Percentiles rank a stretch among this genome's conserved stretches.
phyloP scores from a whole-genome alignment of 35 echinoderm and acorn worm genomes.

The Amphiura filiformis region DNA sequence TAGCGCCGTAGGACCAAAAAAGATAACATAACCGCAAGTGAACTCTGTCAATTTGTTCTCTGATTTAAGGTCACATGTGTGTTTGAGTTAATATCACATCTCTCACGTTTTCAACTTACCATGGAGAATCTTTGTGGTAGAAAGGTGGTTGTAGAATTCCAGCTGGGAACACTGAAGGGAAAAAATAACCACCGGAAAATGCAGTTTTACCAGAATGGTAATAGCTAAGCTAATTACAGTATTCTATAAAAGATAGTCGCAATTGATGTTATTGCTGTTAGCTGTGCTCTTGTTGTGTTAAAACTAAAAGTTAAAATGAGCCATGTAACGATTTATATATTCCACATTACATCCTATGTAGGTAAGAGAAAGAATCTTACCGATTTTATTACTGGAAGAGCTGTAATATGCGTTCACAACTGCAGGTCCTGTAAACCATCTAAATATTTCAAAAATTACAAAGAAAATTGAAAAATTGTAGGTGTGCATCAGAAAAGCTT shows the following conservation, averaged over 20 bases:
- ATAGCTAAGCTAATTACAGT: too few species aligned
- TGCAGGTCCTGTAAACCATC: conserved; percentile 72
- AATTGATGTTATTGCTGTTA: too few species aligned
- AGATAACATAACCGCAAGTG: too few species aligned
- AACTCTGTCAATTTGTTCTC: too few species aligned
- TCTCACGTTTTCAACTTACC: conserved; percentile 11
- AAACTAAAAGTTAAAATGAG: background rate
- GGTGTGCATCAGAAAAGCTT: background rate
- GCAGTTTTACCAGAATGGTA: too few species aligned
- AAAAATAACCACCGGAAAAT: conserved; percentile 12
- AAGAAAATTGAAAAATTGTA: background rate
- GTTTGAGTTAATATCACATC: too few species aligned
- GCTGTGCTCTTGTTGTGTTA: too few species aligned
- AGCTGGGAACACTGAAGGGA: conserved; percentile 73
- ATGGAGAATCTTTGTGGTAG: conserved; percentile 56
- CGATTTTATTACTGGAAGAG: conserved; percentile 60
- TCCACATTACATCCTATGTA: background rate
- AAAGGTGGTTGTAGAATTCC: conserved; percentile 87
- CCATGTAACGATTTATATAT: too few species aligned
- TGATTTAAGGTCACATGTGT: too few species aligned
- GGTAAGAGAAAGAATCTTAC: conserved; percentile 54
- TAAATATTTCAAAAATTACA: conserved; percentile 14
- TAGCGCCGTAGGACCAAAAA: too few species aligned
- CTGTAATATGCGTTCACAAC: conserved; percentile 86
- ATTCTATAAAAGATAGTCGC: too few species aligned